Percentiles rank a stretch among this genome's conserved stretches.
phyloP scores from a whole-genome alignment of 2,113 vertebrate species.

The Oenanthe oenanthe region DNA sequence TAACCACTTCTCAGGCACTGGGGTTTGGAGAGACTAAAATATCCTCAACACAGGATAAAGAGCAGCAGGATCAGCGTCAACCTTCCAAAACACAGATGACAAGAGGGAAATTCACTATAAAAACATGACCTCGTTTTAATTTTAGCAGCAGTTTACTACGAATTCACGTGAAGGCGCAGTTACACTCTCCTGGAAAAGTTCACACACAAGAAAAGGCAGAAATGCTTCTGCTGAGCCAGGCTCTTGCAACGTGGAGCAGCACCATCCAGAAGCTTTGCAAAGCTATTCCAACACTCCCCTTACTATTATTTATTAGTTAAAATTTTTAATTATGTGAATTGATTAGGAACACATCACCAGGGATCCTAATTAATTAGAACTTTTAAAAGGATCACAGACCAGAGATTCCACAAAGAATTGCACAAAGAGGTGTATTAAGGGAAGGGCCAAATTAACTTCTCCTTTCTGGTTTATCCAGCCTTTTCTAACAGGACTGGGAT shows the following conservation, averaged over 20 bases:
- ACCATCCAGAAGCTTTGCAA: not conserved
- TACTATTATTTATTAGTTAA: constrained; percentile 65
- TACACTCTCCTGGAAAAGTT: not conserved
- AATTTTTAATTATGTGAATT: constrained; percentile 69
- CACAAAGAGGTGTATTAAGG: constrained; percentile 12
- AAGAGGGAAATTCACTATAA: not conserved
- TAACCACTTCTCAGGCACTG: not conserved
- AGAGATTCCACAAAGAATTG: constrained; percentile 43
- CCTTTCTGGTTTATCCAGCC: not conserved
- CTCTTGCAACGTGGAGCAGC: not conserved
- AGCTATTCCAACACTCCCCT: not conserved
- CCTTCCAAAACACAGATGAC: not conserved
- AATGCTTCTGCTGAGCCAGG: not conserved
- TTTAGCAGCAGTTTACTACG: not conserved
- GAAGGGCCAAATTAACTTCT: constrained; percentile 40
- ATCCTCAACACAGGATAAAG: not conserved
- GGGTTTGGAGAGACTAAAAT: not conserved
- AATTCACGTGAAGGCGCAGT: not conserved
- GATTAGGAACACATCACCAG: constrained; percentile 60
- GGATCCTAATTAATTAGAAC: constrained; percentile 66
- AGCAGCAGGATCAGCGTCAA: not conserved
- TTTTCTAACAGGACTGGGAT: not conserved
- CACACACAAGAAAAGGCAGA: not conserved
- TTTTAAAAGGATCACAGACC: constrained; percentile 61
- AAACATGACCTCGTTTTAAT: not conserved